Evolutionary conservation across 2,797 vertebrate genomes (phyloP).

Genomic region (Gallinago solitaria): DNA sequence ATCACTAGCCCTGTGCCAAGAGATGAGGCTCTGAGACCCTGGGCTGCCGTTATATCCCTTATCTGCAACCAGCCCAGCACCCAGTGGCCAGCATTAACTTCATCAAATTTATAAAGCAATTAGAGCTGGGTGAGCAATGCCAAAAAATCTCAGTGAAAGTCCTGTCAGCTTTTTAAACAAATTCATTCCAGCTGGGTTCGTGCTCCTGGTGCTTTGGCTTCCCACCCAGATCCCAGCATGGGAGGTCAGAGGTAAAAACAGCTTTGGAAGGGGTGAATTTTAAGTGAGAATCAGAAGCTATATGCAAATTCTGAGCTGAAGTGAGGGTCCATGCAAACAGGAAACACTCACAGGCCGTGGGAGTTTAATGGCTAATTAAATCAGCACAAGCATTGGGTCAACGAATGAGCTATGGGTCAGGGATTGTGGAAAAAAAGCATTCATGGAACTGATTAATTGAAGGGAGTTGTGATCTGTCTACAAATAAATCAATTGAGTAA

Average conservation of each 20-base stretch:
- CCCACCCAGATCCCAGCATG: background rate
- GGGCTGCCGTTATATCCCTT: background rate
- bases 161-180: conserved; percentile 27
- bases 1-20: background rate
- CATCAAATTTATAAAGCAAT: conserved; percentile 13
- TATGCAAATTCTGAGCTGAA: conserved; percentile 13
- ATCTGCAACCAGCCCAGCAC: background rate
- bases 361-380: conserved; percentile 22
- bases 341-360: background rate
- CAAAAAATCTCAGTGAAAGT: conserved; percentile 3
- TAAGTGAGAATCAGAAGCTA: conserved; percentile 16
- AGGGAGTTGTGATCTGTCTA: conserved; percentile 8
- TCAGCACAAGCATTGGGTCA: background rate
- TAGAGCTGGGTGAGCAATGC: background rate
- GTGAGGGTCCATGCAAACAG: background rate
- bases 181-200: conserved; percentile 20
- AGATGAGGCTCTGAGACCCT: accelerated
- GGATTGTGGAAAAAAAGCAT: background rate
- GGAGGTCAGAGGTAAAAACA: background rate
- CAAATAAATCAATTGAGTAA: background rate
- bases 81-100: background rate
- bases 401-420: conserved; percentile 2
- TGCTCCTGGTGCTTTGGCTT: background rate
- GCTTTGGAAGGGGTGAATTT: background rate
- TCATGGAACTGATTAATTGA: conserved; percentile 28